Conservation (phyloP, 2,797 vertebrate genomes). For the Hybognathus amarus region DNA sequence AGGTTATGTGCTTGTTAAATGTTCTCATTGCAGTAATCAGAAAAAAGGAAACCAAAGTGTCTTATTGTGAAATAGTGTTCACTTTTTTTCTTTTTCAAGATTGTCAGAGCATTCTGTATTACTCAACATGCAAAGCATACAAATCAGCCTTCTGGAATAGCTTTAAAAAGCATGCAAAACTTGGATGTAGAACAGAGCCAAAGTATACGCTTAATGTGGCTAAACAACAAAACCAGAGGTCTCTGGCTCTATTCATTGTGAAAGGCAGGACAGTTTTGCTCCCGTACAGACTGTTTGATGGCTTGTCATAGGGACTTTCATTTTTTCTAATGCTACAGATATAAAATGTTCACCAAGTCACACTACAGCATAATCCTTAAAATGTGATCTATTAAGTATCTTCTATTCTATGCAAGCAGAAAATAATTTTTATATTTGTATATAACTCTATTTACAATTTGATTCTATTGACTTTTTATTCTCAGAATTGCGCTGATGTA, state of each 20-base stretch:
- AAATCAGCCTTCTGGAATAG: conserved; percentile 69
- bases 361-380: too few relatives aligned
- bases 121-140: conserved; percentile 64
- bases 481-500: too few relatives aligned
- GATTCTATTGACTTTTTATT: too few relatives aligned
- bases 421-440: neutral
- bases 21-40: conserved; percentile 42
- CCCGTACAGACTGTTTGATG: conserved; percentile 68
- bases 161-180: conserved; percentile 66
- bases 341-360: conserved; percentile 29
- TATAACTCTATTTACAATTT: too few relatives aligned
- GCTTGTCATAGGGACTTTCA: conserved; percentile 67
- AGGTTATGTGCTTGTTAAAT: conserved; percentile 37
- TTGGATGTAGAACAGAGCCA: conserved; percentile 67
- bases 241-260: conserved; percentile 70
- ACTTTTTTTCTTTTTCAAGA: conserved; percentile 34
- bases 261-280: conserved; percentile 71
- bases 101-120: conserved; percentile 57
- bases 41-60: conserved; percentile 32
- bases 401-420: too few relatives aligned
- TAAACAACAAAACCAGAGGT: conserved; percentile 72
- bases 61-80: conserved; percentile 48
- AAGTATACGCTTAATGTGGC: conserved; percentile 77
- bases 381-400: too few relatives aligned
- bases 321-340: conserved; percentile 36